phyloP scores from a whole-genome alignment of 1,140 invertebrate genomes.

The Scaptomyza graminum region DNA sequence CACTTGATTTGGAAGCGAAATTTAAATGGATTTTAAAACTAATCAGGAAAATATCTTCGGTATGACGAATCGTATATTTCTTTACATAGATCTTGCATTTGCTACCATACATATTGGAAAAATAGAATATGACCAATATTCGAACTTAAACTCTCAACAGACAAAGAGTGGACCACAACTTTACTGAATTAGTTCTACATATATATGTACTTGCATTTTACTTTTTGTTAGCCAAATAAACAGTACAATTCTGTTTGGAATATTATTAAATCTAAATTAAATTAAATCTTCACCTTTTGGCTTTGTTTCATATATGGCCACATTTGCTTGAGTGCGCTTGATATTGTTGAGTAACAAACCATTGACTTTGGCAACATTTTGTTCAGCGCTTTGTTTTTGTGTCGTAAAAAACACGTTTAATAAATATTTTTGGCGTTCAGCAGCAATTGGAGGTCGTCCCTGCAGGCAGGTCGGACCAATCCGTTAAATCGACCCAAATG shows the following conservation, averaged over 20 bases:
- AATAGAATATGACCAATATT: no score
- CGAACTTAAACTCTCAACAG: no score
- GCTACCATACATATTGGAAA: no score
- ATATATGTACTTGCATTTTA: no score
- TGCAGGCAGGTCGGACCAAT: slow-evolving; percentile 22
- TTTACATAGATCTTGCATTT: no score
- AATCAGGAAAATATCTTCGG: no score
- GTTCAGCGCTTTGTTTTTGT: slow-evolving; percentile 36
- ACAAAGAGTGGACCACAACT: no score
- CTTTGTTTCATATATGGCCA: neutral
- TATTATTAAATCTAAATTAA: neutral
- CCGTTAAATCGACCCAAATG: slow-evolving; percentile 35
- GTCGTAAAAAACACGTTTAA: slow-evolving; percentile 73
- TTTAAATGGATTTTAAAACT: no score
- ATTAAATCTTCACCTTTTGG: no score
- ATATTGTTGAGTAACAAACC: slow-evolving; percentile 23
- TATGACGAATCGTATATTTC: no score
- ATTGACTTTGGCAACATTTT: slow-evolving; percentile 34
- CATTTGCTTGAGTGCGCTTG: slow-evolving; percentile 1
- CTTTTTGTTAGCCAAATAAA: no score
- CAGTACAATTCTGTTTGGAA: neutral
- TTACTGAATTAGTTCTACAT: no score
- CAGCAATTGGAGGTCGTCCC: slow-evolving; percentile 19
- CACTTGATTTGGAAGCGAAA: slow-evolving; percentile 26
- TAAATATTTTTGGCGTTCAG: slow-evolving; percentile 65